Conservation (phyloP, 1,140 invertebrate genomes). For the Scylla paramamosain region DNA sequence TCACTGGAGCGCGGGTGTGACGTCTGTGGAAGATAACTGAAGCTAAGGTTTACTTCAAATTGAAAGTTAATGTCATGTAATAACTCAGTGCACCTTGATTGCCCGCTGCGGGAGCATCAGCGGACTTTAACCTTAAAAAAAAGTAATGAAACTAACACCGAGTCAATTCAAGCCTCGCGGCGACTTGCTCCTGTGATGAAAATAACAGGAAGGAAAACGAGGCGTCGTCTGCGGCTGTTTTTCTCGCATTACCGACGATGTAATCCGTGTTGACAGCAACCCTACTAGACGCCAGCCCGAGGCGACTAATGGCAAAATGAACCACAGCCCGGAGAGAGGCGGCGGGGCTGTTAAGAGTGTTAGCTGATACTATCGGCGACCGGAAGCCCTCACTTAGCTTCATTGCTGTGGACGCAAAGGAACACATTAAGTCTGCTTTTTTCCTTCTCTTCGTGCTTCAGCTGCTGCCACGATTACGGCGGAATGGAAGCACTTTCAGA, state of each 20-base stretch:
- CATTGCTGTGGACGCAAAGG: constrained; percentile 4
- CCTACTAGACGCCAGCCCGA: not conserved
- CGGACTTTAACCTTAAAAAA: too few species aligned
- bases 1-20: too few species aligned
- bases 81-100: too few species aligned
- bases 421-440: not conserved
- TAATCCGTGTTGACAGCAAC: not conserved
- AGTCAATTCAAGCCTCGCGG: too few species aligned
- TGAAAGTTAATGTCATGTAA: too few species aligned
- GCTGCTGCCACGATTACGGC: not conserved
- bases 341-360: not conserved
- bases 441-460: not conserved
- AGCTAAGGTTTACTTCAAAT: too few species aligned
- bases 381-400: constrained; percentile 2
- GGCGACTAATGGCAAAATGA: not conserved
- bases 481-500: not conserved
- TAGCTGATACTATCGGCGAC: not conserved
- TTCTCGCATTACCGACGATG: not conserved
- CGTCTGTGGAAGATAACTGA: too few species aligned
- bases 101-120: too few species aligned
- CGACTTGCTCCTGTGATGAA: too few species aligned
- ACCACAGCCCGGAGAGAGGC: not conserved
- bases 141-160: too few species aligned
- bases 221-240: not conserved
- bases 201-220: too few species aligned